Evolutionary conservation across 2,888 invertebrate genomes (phyloP).

Genomic region (Eudasyphora cyanicolor): DNA sequence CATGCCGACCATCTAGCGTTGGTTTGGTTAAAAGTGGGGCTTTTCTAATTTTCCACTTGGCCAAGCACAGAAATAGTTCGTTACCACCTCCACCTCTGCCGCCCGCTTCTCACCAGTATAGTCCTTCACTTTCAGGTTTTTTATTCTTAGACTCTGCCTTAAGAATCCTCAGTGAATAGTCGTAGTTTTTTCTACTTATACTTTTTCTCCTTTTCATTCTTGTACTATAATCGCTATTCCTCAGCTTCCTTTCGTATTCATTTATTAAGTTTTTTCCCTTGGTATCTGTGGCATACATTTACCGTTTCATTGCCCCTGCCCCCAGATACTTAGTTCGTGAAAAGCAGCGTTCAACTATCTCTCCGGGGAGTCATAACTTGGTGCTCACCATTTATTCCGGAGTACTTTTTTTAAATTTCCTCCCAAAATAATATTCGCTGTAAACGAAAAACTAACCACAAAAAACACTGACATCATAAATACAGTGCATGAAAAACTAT

Average conservation of each 20-base stretch:
- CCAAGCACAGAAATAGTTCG: slow-evolving; percentile 34
- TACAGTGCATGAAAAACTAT: slow-evolving; percentile 3
- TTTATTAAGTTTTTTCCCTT: slow-evolving; percentile 38
- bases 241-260: slow-evolving; percentile 20
- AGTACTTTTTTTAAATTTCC: slow-evolving; percentile 20
- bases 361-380: slow-evolving; percentile 51
- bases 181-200: neutral
- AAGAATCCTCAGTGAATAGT: slow-evolving; percentile 2
- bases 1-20: neutral
- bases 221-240: slow-evolving; percentile 15
- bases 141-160: neutral
- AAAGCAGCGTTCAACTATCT: slow-evolving; percentile 51
- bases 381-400: slow-evolving; percentile 36
- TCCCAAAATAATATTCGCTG: neutral
- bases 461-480: neutral
- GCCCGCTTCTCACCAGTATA: neutral
- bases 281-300: slow-evolving; percentile 28
- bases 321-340: slow-evolving; percentile 35
- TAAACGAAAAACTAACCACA: slow-evolving; percentile 14
- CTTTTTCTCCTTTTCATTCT: neutral
- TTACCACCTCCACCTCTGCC: neutral
- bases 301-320: neutral
- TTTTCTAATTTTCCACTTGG: slow-evolving; percentile 38
- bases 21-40: neutral
- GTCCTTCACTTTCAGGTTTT: neutral